Evolutionary conservation across 2,113 vertebrate species (phyloP).

Genomic region (Pogonocichla stellata): DNA sequence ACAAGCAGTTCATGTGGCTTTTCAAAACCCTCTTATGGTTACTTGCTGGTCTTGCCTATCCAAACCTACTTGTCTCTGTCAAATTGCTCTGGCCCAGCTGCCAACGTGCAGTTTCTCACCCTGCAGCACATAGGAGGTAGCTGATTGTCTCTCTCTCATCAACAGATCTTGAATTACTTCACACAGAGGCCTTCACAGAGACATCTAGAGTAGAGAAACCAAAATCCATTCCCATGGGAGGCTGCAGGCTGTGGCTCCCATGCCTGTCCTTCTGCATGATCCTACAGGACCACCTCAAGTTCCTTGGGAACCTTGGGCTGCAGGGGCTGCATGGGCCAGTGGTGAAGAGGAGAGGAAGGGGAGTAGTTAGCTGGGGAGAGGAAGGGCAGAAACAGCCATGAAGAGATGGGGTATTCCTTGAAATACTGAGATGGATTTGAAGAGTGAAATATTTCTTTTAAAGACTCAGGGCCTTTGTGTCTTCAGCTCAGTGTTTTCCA

Average conservation of each 20-base stretch:
- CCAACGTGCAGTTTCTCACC: background rate
- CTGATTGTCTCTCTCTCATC: constrained; percentile 22
- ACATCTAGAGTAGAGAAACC: background rate
- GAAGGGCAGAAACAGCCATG: background rate
- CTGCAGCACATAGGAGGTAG: background rate
- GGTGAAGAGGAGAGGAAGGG: no score
- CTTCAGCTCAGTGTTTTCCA: background rate
- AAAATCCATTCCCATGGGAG: background rate
- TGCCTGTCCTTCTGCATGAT: background rate
- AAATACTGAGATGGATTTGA: background rate
- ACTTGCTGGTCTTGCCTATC: background rate
- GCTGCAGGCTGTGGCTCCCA: background rate
- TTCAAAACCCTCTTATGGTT: background rate
- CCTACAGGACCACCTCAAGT: background rate
- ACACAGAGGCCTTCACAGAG: background rate
- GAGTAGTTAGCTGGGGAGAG: background rate
- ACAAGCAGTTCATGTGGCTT: background rate
- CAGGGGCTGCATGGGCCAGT: background rate
- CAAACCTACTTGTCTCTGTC: background rate
- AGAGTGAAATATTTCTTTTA: background rate
- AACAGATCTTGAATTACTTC: constrained; percentile 23
- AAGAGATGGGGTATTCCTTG: background rate
- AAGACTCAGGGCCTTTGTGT: background rate
- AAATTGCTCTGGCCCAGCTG: background rate
- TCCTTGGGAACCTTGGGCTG: background rate